A percentile compares a stretch with the other conserved stretches of the same genome.
Evolutionary conservation across 2,113 vertebrate genomes (phyloP).

Genomic region (Girardinichthys multiradiatus): DNA sequence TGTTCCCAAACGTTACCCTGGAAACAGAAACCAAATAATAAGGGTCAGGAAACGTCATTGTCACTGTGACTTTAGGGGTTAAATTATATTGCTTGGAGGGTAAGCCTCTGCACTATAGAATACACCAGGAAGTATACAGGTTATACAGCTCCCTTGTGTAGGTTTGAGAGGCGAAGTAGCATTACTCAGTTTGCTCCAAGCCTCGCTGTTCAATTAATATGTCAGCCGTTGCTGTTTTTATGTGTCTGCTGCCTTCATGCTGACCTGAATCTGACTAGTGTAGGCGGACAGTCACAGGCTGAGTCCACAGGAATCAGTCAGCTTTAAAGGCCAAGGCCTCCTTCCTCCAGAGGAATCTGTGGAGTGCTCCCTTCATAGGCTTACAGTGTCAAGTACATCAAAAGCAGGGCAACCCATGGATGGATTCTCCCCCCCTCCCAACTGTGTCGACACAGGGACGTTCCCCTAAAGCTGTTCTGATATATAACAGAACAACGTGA

Average conservation of each 20-base stretch:
- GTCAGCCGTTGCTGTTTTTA: conserved; percentile 54
- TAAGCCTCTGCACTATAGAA: conserved; percentile 19
- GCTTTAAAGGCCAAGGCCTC: conserved; percentile 64
- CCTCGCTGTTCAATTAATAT: conserved; percentile 52
- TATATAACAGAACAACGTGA: conserved; percentile 30
- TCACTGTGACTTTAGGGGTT: conserved; percentile 56
- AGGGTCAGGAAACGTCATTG: conserved; percentile 59
- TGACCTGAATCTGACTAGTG: conserved; percentile 57
- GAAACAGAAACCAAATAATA: conserved; percentile 69
- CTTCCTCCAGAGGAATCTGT: conserved; percentile 54
- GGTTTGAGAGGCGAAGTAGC: conserved; percentile 21
- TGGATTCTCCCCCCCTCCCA: conserved; percentile 22
- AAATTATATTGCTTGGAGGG: conserved; percentile 28
- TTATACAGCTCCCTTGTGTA: conserved; percentile 32
- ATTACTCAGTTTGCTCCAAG: conserved; percentile 36
- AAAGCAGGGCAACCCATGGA: conserved; percentile 51
- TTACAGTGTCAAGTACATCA: conserved; percentile 65
- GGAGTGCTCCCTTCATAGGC: conserved; percentile 63
- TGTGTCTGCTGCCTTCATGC: conserved; percentile 47
- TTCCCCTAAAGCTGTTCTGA: conserved; percentile 42
- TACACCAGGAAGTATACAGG: neutral
- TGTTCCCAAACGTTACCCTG: conserved; percentile 89
- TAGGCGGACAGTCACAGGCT: conserved; percentile 66
- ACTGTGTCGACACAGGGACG: conserved; percentile 34
- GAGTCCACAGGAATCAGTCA: conserved; percentile 72